Conservation (phyloP, 2,888 invertebrate species). For the Thereva unica region DNA sequence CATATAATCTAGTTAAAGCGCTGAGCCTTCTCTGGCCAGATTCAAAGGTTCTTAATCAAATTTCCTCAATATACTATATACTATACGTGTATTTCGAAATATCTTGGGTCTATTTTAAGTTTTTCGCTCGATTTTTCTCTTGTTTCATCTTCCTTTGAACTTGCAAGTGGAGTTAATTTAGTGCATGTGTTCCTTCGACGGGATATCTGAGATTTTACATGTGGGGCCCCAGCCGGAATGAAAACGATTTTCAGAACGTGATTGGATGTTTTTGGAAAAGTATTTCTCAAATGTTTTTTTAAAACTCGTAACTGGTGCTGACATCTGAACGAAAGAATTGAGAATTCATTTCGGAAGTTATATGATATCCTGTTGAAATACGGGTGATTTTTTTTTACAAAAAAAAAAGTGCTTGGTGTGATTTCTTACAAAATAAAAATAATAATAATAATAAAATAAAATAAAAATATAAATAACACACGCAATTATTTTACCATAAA, state of each 20-base stretch:
- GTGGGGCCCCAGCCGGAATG: too few species aligned
- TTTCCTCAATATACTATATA: conserved; percentile 5
- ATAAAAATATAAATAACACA: too few species aligned
- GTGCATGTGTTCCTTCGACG: conserved; percentile 34
- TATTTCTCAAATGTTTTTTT: conserved; percentile 12
- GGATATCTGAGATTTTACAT: not conserved
- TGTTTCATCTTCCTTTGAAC: conserved; percentile 40
- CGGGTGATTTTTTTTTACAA: not conserved
- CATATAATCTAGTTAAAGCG: not conserved
- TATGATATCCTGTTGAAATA: conserved; percentile 8
- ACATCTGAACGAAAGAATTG: conserved; percentile 17
- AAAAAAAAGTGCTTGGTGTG: not conserved
- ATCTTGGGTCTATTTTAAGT: conserved; percentile 39
- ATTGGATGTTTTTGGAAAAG: conserved; percentile 2
- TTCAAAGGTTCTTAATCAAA: conserved; percentile 22
- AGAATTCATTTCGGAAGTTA: conserved; percentile 26
- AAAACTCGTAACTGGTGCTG: conserved; percentile 15
- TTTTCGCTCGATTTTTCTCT: conserved; percentile 28
- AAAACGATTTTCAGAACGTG: too few species aligned
- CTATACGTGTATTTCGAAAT: conserved; percentile 29
- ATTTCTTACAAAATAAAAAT: too few species aligned
- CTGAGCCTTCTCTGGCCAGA: not conserved
- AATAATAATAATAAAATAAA: too few species aligned
- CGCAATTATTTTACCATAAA: too few species aligned
- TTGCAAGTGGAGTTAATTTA: conserved; percentile 38